Percentiles rank a stretch among this genome's conserved stretches.
Evolutionary conservation across 2,797 vertebrate species (phyloP).

Genomic region (Parotocinclus haroldoi): DNA sequence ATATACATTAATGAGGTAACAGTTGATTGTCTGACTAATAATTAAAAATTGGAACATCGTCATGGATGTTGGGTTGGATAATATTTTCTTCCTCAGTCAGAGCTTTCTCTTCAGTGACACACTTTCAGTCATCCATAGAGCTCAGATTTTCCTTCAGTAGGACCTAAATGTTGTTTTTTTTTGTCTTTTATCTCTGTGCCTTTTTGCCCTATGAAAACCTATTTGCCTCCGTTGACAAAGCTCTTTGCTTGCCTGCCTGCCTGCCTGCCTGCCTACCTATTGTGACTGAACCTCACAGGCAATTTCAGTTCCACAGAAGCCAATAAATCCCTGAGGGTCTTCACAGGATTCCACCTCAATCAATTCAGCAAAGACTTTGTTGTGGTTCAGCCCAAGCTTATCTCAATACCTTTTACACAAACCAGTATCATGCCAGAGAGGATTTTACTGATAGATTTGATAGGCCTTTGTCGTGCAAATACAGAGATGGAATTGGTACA

Average conservation of each 20-base stretch:
- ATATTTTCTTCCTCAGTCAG: not conserved
- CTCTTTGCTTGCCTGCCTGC: constrained; percentile 15
- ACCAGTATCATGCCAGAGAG: constrained; percentile 7
- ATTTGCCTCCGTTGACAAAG: constrained; percentile 30
- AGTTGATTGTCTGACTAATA: too few relatives aligned
- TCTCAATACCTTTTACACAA: constrained; percentile 17
- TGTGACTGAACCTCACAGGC: constrained; percentile 20
- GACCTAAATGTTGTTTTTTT: constrained; percentile 14
- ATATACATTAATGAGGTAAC: too few relatives aligned
- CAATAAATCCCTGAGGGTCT: constrained; percentile 30
- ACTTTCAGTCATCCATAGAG: constrained; percentile 10
- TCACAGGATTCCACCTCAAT: constrained; percentile 28
- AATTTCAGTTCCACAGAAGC: constrained; percentile 10
- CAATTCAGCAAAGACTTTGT: constrained; percentile 12
- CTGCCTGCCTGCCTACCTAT: constrained; percentile 28
- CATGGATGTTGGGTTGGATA: too few relatives aligned
- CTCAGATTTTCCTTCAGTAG: constrained; percentile 18
- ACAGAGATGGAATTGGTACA: too few relatives aligned
- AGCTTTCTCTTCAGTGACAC: constrained; percentile 10
- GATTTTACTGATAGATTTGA: too few relatives aligned
- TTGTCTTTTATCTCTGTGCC: constrained; percentile 18
- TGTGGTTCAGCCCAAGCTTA: constrained; percentile 2
- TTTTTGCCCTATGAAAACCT: constrained; percentile 33
- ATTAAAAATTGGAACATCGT: too few relatives aligned
- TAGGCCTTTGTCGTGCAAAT: too few relatives aligned